phyloP scores from a whole-genome alignment of 2,113 vertebrate genomes.

The Antidorcas marsupialis region DNA sequence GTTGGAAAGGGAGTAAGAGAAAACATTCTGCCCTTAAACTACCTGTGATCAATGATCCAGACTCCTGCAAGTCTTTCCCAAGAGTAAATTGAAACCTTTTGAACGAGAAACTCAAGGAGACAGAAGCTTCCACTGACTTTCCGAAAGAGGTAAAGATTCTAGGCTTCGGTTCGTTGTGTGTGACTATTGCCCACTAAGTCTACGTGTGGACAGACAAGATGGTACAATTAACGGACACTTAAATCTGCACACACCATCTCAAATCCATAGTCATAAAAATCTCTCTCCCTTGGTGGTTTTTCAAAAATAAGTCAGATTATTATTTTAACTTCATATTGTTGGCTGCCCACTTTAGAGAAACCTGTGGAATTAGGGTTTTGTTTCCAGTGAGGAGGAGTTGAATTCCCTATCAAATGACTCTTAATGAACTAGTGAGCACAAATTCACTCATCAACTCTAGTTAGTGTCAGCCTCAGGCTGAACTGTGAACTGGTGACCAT shows the following conservation, averaged over 20 bases:
- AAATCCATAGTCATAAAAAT: not conserved
- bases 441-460: not conserved
- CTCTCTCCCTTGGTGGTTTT: not conserved
- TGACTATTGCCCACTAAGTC: not conserved
- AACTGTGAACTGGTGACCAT: not conserved
- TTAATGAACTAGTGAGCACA: not conserved
- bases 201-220: not conserved
- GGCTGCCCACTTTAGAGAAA: not conserved
- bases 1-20: slow-evolving; percentile 21
- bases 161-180: not conserved
- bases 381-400: not conserved
- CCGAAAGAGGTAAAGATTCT: not conserved
- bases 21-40: slow-evolving; percentile 60
- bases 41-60: slow-evolving; percentile 43
- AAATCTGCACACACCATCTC: not conserved
- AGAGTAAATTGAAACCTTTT: slow-evolving; percentile 61
- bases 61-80: not conserved
- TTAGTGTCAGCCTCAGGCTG: not conserved
- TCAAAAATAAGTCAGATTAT: not conserved
- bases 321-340: not conserved
- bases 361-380: not conserved
- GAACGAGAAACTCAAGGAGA: slow-evolving; percentile 57
- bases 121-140: slow-evolving; percentile 17
- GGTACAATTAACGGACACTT: not conserved
- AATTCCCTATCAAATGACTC: not conserved